Percentiles rank a stretch among this genome's conserved stretches.
Conservation (phyloP, 2,888 invertebrate genomes). For the Molanna angustata region DNA sequence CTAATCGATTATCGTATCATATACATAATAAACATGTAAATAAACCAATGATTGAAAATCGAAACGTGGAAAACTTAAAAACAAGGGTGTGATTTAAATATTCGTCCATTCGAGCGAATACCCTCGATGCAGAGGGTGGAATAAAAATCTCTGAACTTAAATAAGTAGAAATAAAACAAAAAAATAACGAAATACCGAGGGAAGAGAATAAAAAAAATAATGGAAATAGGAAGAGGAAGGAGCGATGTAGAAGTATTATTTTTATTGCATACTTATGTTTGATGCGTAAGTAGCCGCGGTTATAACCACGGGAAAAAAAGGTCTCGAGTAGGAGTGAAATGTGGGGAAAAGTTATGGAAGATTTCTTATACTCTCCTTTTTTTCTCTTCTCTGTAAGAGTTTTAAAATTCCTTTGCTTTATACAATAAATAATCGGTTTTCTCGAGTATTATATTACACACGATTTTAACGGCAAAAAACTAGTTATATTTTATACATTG, state of each 20-base stretch:
- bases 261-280: constrained; percentile 32
- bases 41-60: no score
- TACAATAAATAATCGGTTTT: no score
- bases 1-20: neutral
- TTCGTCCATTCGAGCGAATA: constrained; percentile 7
- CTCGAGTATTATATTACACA: no score
- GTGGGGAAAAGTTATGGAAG: no score
- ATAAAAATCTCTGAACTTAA: constrained; percentile 32
- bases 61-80: constrained; percentile 2
- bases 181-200: constrained; percentile 26
- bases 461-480: no score
- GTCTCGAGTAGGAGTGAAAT: no score
- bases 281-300: constrained; percentile 26
- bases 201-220: constrained; percentile 31
- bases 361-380: no score
- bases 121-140: constrained; percentile 2
- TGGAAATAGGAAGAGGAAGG: constrained; percentile 33
- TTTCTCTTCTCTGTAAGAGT: no score
- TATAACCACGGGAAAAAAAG: no score
- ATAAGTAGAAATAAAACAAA: constrained; percentile 28
- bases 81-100: constrained; percentile 11
- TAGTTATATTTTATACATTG: no score
- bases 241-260: constrained; percentile 32
- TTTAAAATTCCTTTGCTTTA: no score
- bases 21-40: no score